phyloP scores from a whole-genome alignment of 2,113 vertebrate genomes.

The Hydrochoerus hydrochaeris region DNA sequence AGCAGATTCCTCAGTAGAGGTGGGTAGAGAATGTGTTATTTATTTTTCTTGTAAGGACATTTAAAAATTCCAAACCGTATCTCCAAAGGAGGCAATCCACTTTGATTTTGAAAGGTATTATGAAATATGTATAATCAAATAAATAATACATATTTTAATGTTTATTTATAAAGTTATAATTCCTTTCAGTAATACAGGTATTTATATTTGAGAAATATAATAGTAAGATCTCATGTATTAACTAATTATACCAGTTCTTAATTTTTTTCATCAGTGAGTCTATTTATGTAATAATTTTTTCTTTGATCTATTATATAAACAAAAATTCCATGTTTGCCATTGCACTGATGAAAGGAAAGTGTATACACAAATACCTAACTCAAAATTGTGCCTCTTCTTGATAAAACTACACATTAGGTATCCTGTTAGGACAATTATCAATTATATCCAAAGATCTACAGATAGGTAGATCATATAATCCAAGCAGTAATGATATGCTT shows the following conservation, averaged over 20 bases:
- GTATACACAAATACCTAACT: neutral
- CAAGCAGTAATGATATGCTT: neutral
- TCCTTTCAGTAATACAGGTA: neutral
- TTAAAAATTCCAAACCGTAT: neutral
- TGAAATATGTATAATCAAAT: neutral
- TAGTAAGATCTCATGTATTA: neutral
- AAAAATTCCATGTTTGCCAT: neutral
- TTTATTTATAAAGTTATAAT: neutral
- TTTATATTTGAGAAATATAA: neutral
- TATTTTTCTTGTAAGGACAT: neutral
- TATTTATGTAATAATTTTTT: neutral
- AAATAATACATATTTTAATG: neutral
- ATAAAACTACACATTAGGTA: neutral
- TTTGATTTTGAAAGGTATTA: neutral
- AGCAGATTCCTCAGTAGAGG: neutral
- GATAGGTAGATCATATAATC: neutral
- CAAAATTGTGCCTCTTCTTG: neutral
- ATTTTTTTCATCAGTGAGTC: neutral
- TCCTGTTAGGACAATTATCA: neutral
- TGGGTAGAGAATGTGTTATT: slow-evolving; percentile 16
- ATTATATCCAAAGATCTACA: neutral
- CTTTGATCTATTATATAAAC: neutral
- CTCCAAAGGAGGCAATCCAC: neutral
- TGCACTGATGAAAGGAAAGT: neutral
- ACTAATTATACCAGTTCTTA: neutral